Evolutionary conservation across 2,888 invertebrate genomes (phyloP).

Genomic region (Thymelicus sylvestris): DNA sequence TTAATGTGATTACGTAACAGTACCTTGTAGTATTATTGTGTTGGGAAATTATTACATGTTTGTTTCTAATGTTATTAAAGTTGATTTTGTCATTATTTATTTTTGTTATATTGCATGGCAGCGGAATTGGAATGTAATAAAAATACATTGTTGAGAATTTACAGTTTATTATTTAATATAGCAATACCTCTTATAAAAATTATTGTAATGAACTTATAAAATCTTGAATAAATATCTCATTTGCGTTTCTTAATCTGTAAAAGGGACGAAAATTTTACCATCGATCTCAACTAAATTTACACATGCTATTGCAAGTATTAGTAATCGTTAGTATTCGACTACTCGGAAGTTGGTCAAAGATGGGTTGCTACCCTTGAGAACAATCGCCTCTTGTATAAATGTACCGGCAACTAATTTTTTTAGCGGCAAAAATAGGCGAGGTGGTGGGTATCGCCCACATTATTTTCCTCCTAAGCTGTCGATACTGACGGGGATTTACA

Average conservation of each 20-base stretch:
- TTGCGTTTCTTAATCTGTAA: conserved; percentile 25
- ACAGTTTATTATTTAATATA: conserved; percentile 29
- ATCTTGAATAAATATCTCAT: conserved; percentile 27
- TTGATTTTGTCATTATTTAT: conserved; percentile 56
- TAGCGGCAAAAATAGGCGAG: no score
- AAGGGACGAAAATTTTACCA: conserved; percentile 3
- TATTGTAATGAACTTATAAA: conserved; percentile 31
- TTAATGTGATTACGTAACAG: conserved; percentile 60
- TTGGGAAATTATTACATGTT: conserved; percentile 75
- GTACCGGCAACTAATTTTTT: no score
- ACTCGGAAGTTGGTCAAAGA: no score
- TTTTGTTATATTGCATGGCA: conserved; percentile 39
- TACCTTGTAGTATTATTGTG: conserved; percentile 74
- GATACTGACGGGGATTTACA: no score
- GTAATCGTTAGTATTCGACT: background rate
- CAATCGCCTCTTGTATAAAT: no score
- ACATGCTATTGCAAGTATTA: background rate
- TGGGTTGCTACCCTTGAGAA: no score
- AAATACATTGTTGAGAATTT: conserved; percentile 17
- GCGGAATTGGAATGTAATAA: conserved; percentile 27
- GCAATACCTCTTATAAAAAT: conserved; percentile 35
- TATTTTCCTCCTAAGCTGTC: no score
- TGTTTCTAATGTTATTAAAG: conserved; percentile 75
- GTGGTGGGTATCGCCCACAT: no score
- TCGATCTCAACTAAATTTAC: conserved; percentile 2